Base-by-base conservation (phyloP, 2,888 invertebrate genomes). In the Crocallis elinguaria region DNA sequence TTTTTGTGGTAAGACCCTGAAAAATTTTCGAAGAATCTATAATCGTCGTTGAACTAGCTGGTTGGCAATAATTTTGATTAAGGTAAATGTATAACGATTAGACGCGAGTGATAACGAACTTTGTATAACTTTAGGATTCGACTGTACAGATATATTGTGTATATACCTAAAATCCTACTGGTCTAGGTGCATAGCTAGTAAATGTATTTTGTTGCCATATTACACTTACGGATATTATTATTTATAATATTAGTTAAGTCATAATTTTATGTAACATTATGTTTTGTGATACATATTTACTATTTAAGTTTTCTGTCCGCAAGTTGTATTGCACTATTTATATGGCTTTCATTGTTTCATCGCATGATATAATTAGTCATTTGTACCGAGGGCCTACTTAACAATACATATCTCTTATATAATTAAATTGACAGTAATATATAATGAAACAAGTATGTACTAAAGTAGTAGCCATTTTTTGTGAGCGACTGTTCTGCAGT, bases 141-240 rank as follows among this genome's bases (percentile, higher is more conserved):
- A 76, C 62, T 88, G 88, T 88, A 88, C 84, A 89, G 85, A 79
- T 58, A 79, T 58, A 21, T 66, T 66, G 63, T 89, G 88, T 89
- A 89, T 84, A 89, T 89, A 89, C 73, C 75, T 81, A 72, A 82
- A 82, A 75, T 77, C 86, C 86, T 86, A 82, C 78, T 80, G 80
- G 77, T 82, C 74, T 86, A 88, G 88, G 88, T 88, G 88, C 87
- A 86, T 89, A 88, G 89, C 80, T 84, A 86, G 84, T 83, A 84
- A 84, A 86, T 84, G 81, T 86, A 83, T 89, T 89, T 87, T 84
- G 90, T 91, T 91, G 91, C 91, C 91, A 91, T 91, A 91, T 89
- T 90, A 90, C 87, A 83, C 77, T 86, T 88, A 88, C 85, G 84
- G 75, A 84, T 87, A 87, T 84, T 80, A 85, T 88, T 87, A 89